Conservation (phyloP, 1,140 invertebrate species). For the Brachionus rotundiformis region DNA sequence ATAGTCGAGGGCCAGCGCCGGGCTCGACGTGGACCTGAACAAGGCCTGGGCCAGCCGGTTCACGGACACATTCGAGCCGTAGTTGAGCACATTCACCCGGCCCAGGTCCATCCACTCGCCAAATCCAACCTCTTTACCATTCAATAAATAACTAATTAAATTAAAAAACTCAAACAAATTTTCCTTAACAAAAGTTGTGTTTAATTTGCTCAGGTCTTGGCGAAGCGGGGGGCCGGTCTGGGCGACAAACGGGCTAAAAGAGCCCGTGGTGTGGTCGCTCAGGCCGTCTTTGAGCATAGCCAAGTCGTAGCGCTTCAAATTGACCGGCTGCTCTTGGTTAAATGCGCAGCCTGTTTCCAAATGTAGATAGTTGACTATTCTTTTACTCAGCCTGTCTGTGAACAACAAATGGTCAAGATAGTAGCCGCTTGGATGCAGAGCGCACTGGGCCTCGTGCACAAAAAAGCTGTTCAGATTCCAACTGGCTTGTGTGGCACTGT, state of each 20-base stretch:
- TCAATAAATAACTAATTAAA: not conserved
- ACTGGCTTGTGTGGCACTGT: not conserved
- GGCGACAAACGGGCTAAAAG: conserved; percentile 47
- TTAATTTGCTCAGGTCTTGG: not conserved
- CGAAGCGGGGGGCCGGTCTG: too few relatives aligned
- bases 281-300: conserved; percentile 11
- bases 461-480: not conserved
- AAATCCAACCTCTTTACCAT: conserved; percentile 1
- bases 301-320: conserved; percentile 35
- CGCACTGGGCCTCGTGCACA: not conserved
- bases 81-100: not conserved
- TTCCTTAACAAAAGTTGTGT: conserved; percentile 21
- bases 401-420: not conserved
- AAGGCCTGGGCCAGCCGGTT: conserved; percentile 21
- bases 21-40: not conserved
- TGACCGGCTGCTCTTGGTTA: not conserved
- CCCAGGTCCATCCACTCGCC: not conserved
- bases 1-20: not conserved
- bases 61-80: not conserved
- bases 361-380: not conserved
- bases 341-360: not conserved
- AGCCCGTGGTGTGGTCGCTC: not conserved
- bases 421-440: not conserved
- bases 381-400: not conserved
- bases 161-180: not conserved